Percentiles rank a stretch among this genome's conserved stretches.
Conservation (phyloP, 2,797 vertebrate species). For the Myotis myotis region DNA sequence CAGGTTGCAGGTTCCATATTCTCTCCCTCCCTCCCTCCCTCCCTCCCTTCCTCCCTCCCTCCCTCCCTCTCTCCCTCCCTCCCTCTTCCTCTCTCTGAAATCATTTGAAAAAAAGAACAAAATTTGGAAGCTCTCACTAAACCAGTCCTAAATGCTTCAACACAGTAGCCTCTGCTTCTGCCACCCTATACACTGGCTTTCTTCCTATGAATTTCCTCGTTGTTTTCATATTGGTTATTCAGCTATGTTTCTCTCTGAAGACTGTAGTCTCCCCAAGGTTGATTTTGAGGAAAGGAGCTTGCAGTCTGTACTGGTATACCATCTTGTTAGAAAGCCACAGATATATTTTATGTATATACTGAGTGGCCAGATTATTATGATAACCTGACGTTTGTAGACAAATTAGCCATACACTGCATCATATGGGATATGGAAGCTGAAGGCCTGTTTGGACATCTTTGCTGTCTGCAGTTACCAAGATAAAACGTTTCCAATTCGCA, state of each 20-base stretch:
- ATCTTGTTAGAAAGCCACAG: conserved; percentile 1
- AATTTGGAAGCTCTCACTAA: background rate
- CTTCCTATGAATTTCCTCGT: background rate
- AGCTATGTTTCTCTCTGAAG: background rate
- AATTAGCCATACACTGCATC: too few relatives aligned
- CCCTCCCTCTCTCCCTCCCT: too few relatives aligned
- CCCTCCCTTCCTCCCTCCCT: too few relatives aligned
- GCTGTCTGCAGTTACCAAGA: too few relatives aligned
- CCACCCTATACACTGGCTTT: background rate
- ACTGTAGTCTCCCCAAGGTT: background rate
- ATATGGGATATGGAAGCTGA: too few relatives aligned
- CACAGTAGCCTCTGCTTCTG: background rate
- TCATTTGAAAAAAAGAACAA: background rate
- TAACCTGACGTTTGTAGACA: too few relatives aligned
- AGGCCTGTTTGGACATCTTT: too few relatives aligned
- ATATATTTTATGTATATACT: background rate
- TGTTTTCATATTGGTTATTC: background rate
- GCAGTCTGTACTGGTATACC: background rate
- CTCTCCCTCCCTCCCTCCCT: too few relatives aligned
- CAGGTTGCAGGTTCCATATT: too few relatives aligned
- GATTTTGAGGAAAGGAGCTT: background rate
- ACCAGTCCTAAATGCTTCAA: background rate
- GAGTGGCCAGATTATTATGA: too few relatives aligned
- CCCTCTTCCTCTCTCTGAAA: too few relatives aligned
- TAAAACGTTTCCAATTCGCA: too few relatives aligned